Evolutionary conservation across 2,113 vertebrate species (phyloP).

Genomic region (Poicephalus meyeri): DNA sequence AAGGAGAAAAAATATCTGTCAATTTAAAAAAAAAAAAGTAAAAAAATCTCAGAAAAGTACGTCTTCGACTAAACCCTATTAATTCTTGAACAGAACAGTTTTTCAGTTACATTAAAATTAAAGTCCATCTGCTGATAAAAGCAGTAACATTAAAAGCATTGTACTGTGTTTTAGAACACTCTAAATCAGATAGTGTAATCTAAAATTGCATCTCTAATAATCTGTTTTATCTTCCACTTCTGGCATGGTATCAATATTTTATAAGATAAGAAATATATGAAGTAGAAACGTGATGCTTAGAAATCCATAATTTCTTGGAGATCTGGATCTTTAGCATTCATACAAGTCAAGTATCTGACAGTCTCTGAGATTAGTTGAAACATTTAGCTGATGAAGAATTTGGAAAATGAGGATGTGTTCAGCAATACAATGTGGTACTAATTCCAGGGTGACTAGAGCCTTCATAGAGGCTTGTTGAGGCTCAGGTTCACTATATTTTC

Average conservation of each 20-base stretch:
- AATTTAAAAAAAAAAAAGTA: neutral
- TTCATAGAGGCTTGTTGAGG: neutral
- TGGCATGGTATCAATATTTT: neutral
- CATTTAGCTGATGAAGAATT: neutral
- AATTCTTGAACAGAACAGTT: neutral
- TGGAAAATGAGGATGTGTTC: neutral
- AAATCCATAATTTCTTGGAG: neutral
- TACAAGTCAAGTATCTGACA: neutral
- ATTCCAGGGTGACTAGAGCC: neutral
- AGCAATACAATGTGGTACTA: neutral
- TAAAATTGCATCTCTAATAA: slow-evolving; percentile 27
- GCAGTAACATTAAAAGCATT: neutral
- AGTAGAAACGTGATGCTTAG: neutral
- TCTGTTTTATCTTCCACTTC: neutral
- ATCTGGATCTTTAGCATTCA: neutral
- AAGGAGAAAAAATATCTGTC: neutral
- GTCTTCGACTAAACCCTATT: neutral
- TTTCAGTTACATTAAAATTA: neutral
- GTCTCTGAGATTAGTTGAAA: neutral
- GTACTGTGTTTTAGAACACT: neutral
- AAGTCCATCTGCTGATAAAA: neutral
- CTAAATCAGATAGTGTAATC: slow-evolving; percentile 2
- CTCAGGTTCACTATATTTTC: neutral
- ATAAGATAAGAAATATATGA: neutral
- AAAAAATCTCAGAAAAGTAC: neutral